Conservation (phyloP, 1,140 invertebrate genomes). For the Triops longicaudatus region DNA sequence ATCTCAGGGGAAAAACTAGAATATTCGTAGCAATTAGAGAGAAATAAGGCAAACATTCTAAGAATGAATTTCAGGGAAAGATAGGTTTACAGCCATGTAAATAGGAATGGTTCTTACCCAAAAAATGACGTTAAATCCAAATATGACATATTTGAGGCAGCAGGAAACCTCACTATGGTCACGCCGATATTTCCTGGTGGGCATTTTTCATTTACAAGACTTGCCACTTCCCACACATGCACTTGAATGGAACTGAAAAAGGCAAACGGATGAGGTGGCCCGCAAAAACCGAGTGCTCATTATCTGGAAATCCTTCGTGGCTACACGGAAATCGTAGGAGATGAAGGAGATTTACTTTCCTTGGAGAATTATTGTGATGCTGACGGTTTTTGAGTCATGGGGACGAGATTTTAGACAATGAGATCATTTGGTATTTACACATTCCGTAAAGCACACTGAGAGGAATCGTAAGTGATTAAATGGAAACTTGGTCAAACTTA, state of each 20-base stretch:
- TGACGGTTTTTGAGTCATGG: too few species aligned
- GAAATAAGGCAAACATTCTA: too few species aligned
- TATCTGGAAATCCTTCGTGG: background rate
- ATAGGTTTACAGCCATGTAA: too few species aligned
- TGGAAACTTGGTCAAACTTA: background rate
- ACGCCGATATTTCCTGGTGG: constrained; percentile 57
- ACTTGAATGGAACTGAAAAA: background rate
- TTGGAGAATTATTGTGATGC: too few species aligned
- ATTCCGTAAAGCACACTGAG: too few species aligned
- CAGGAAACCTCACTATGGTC: constrained; percentile 91
- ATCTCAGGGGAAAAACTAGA: too few species aligned
- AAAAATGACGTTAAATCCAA: constrained; percentile 93
- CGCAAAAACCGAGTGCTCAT: background rate
- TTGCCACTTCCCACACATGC: background rate
- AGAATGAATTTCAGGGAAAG: too few species aligned
- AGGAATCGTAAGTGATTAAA: background rate
- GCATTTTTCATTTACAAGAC: constrained; percentile 18
- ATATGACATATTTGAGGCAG: constrained; percentile 93
- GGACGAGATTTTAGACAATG: too few species aligned
- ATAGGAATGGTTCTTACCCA: constrained; percentile 71
- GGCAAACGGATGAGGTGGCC: background rate
- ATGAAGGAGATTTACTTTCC: background rate
- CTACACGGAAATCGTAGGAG: background rate
- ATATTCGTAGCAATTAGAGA: too few species aligned
- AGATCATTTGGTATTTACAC: too few species aligned